Conservation (phyloP, 35 echinoderm and acorn worm species). For the Strongylocentrotus purpuratus region DNA sequence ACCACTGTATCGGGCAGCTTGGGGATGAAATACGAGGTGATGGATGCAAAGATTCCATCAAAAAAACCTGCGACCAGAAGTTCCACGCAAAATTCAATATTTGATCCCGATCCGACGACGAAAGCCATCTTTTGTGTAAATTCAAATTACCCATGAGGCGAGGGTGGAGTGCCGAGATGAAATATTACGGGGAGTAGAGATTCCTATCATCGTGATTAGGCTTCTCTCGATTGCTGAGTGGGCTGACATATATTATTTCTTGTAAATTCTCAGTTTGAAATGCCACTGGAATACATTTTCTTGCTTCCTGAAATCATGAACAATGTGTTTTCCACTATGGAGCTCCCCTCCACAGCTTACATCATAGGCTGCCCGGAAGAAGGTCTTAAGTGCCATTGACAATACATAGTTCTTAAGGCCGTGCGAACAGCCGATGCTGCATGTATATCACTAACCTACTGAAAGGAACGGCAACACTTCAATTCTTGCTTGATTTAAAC, state of each 20-base stretch:
- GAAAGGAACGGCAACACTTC: background rate
- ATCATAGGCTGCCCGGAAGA: no score
- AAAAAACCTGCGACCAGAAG: background rate
- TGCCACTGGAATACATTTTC: background rate
- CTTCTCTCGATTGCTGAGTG: background rate
- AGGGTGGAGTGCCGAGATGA: background rate
- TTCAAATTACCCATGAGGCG: background rate
- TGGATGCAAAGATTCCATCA: conserved; percentile 6
- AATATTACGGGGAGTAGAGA: background rate
- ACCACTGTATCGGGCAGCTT: background rate
- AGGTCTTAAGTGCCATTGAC: no score
- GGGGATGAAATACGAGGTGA: background rate
- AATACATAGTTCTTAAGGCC: no score
- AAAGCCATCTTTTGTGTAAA: conserved; percentile 12
- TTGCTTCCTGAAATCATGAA: background rate
- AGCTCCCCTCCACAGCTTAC: background rate
- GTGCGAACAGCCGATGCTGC: no score
- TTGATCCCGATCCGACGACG: background rate
- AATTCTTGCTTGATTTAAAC: background rate
- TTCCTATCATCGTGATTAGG: background rate
- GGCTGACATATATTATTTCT: background rate
- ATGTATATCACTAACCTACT: background rate
- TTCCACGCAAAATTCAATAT: background rate
- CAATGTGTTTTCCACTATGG: background rate
- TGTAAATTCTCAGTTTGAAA: background rate